Evolutionary conservation across 2,888 invertebrate genomes (phyloP), one percentile per base, ranked within the genome.

Genomic region (Latrodectus hesperus): DNA sequence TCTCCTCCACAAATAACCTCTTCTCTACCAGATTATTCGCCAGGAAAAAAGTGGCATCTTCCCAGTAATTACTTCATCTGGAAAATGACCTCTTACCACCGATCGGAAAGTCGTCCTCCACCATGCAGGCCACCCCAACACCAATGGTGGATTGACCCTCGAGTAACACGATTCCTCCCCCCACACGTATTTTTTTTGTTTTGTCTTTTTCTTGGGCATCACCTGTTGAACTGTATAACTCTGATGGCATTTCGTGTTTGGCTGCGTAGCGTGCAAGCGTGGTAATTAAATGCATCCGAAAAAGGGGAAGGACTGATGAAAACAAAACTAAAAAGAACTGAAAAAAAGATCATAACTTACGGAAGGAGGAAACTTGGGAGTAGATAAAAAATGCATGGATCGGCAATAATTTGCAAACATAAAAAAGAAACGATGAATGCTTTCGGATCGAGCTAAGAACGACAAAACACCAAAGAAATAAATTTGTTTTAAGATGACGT

Each of bases 1-100:
- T 38, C 38, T 71, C 12, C 14, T 38, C 38, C 38, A 38, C 38
- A 38, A 38, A 38, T 38, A 38, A 38, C 38, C 38, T 4, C 38
- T 38, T 38, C 6, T 38, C 38, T 38, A 38, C 38, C 6, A 38
- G 38, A 38, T 38, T 38, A 38, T 38, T 38, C 4, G 38, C 38
- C 38, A 38, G 38, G 38, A 38, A 38, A 22, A 38, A 38, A 38
- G 38, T 38, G 38, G 38, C 38, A 38, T 38, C 38, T 38, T 38
- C 72, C 38, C 49, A 17, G 49, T 82, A 82, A 82, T 84, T 74
- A 73, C 72, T 73, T 51, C 68, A 73, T 78, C 77, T 84, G 73
- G 52, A 38, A 38, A 38, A 38, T 38, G 4, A 38, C 38, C 38
- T 38, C 38, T 38, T 38, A 38, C 38, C 38, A 38, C 6, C 1